Evolutionary conservation across 92 coral and sea anemone genomes (phyloP).

Genomic region (Palythoa grandis): DNA sequence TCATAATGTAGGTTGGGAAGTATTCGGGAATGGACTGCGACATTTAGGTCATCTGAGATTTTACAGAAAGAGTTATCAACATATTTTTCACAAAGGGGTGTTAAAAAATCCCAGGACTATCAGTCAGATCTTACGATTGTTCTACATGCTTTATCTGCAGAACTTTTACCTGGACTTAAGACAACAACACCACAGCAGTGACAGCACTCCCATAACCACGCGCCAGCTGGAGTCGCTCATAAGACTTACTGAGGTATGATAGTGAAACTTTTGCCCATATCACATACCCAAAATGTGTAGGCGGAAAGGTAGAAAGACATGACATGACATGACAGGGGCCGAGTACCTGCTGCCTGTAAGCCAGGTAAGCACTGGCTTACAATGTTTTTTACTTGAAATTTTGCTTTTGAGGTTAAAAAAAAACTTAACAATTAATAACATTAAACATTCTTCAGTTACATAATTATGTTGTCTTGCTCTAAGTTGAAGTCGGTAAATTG

Average conservation of each 20-base stretch:
- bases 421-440: too few species aligned
- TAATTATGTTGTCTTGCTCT: too few species aligned
- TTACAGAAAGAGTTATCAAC: neutral
- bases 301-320: neutral
- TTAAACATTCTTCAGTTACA: too few species aligned
- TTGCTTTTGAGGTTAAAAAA: too few species aligned
- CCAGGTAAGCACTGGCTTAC: too few species aligned
- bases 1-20: too few species aligned
- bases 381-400: too few species aligned
- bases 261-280: neutral
- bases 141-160: constrained; percentile 39
- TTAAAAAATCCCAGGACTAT: neutral
- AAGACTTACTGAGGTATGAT: constrained; percentile 89
- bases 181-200: constrained; percentile 85
- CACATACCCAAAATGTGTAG: neutral
- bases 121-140: neutral
- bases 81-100: too few species aligned
- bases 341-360: too few species aligned
- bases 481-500: too few species aligned
- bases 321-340: neutral
- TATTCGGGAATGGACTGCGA: too few species aligned
- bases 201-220: constrained; percentile 96
- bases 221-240: constrained; percentile 96
- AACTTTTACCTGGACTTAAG: constrained; percentile 87
- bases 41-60: too few species aligned